Conservation (phyloP, 2,797 vertebrate species). For the Acrossocheilus wenchowensis region DNA sequence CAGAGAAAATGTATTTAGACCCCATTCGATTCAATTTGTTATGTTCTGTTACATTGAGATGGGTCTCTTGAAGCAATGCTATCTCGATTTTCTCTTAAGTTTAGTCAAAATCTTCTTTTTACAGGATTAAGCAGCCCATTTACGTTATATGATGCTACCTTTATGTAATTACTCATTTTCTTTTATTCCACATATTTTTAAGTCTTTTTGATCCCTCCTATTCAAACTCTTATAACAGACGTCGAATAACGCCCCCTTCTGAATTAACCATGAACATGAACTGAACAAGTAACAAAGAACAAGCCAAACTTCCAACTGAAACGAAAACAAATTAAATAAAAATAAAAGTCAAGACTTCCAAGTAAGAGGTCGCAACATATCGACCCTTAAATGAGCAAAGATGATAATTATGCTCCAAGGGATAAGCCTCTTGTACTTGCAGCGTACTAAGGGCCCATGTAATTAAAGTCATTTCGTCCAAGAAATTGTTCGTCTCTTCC, state of each 20-base stretch:
- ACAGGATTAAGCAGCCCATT: not conserved
- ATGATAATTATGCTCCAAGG: not conserved
- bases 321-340: not conserved
- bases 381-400: not conserved
- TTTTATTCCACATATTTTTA: not conserved
- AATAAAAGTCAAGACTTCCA: not conserved
- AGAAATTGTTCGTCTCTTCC: not conserved
- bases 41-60: not conserved
- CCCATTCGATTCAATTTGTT: not conserved
- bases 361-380: not conserved
- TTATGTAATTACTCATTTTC: not conserved
- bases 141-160: not conserved
- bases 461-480: not conserved
- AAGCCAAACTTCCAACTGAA: not conserved
- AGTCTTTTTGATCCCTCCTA: not conserved
- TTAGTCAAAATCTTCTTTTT: not conserved
- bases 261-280: not conserved
- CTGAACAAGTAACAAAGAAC: not conserved
- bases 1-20: constrained; percentile 31
- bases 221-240: not conserved
- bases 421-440: not conserved
- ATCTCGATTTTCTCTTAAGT: not conserved
- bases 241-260: not conserved
- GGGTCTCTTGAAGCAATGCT: not conserved
- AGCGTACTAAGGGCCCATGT: not conserved